phyloP scores from a whole-genome alignment of 2,113 vertebrate genomes.

The Gasterosteus aculeatus region DNA sequence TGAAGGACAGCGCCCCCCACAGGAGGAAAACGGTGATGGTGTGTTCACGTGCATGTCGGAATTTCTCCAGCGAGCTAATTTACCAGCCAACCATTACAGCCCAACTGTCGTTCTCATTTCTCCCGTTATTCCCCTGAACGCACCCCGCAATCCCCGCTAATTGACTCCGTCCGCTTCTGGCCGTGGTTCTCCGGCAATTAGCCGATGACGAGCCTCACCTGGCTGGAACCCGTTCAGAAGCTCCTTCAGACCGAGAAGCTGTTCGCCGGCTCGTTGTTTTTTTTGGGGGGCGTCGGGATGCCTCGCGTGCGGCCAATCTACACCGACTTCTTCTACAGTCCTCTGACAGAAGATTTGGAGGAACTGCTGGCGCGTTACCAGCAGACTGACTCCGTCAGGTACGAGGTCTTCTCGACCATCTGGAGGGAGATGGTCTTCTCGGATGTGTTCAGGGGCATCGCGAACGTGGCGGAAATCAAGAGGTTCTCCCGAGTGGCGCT shows the following conservation, averaged over 20 bases:
- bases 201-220: constrained; percentile 6
- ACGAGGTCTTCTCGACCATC: constrained; percentile 84
- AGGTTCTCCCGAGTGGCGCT: constrained; percentile 83
- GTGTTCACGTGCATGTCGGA: too few species aligned
- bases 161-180: background rate
- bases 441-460: constrained; percentile 82
- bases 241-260: background rate
- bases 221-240: background rate
- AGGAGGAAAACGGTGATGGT: too few species aligned
- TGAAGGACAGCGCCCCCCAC: too few species aligned
- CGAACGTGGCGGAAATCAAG: constrained; percentile 76
- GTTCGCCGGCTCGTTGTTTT: background rate
- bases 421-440: constrained; percentile 89
- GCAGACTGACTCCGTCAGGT: constrained; percentile 86
- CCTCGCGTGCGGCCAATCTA: constrained; percentile 2
- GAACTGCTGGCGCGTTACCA: constrained; percentile 88
- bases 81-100: too few species aligned
- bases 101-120: background rate
- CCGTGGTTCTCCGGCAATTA: background rate
- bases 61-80: too few species aligned
- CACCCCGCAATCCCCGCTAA: background rate
- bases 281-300: constrained; percentile 23
- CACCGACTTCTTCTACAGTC: constrained; percentile 45
- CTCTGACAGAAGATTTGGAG: constrained; percentile 88
- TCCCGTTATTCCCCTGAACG: background rate